Base-by-base conservation (phyloP, 2,888 invertebrate genomes). In the Microctonus hyperodae region DNA sequence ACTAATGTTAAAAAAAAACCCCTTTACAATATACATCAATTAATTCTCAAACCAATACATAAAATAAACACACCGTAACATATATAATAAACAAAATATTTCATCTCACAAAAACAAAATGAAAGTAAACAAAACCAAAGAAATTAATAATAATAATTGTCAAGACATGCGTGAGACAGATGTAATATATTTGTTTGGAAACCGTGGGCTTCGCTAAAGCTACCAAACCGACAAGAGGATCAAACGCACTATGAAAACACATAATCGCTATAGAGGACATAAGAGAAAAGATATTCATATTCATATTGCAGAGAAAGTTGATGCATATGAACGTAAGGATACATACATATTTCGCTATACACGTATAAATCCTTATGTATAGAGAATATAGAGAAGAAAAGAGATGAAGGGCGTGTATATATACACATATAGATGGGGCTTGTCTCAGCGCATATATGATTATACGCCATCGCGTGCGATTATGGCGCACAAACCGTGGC, bases 391-490 rank as follows among this genome's bases (percentile, higher is more conserved):
- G 16, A 33, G 44, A 20, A 20, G 28, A 55, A 31, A 55, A 55
- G n/a, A 20, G 33, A 56, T 50, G 40, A 55, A 64, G 57, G 20
- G 56, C 40, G 48, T 31, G 44, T 44, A 37, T n/a, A n/a, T n/a
- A n/a, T n/a, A n/a, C n/a, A n/a, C n/a, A n/a, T n/a, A 44, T n/a
- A 56, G 50, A 44, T 23, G 28, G 53, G 60, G 40, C 53, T 65
- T 60, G 55, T 55, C 60, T 40, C 35, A 51, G 40, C 58, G 58
- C 51, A 58, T 53, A 55, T 64, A 68, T 68, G 68, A 68, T 68
- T 64, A 68, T 68, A 68, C 64, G 55, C 55, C 68, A 64, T 68
- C 68, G 31, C 44, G 63, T 59, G 59, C 59, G 64, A 68, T 64
- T 68, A 68, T 60, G 68, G 64, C 56, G 60, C 50, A 40, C 55